These are phyloP conservation scores for Pyrgus malvae DNA, from an alignment of 2,888 invertebrate genomes.

Conservation along the genomic window DNA sequence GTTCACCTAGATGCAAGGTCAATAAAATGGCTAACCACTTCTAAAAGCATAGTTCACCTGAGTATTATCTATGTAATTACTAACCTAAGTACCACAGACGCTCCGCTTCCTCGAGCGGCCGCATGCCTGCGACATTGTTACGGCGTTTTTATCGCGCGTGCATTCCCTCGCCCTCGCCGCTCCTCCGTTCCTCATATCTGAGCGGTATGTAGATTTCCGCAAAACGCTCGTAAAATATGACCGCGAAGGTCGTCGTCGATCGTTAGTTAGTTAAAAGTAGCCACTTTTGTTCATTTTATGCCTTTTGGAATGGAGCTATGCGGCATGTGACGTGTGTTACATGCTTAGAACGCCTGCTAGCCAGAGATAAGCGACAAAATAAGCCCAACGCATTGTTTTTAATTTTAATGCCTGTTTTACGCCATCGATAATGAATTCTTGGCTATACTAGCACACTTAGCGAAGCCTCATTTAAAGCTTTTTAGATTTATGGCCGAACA, in stretches of 20 bases:
- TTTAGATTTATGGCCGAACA: not conserved
- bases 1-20: too few species aligned
- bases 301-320: conserved; percentile 10
- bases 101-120: not conserved
- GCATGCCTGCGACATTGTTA: not conserved
- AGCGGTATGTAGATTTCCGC: conserved; percentile 12
- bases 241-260: conserved; percentile 5
- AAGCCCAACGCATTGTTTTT: not conserved
- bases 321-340: not conserved
- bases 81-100: not conserved
- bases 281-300: too few species aligned
- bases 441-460: not conserved
- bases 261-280: conserved; percentile 1
- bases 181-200: conserved; percentile 4
- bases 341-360: not conserved
- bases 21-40: too few species aligned
- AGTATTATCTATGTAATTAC: not conserved
- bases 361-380: not conserved
- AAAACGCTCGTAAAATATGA: conserved; percentile 9
- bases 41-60: too few species aligned
- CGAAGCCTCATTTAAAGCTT: not conserved
- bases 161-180: not conserved
- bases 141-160: not conserved
- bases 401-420: not conserved
- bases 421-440: not conserved